These are phyloP conservation scores for Myathropa florea DNA, from an alignment of 2,888 invertebrate genomes.

Conservation along the genomic window DNA sequence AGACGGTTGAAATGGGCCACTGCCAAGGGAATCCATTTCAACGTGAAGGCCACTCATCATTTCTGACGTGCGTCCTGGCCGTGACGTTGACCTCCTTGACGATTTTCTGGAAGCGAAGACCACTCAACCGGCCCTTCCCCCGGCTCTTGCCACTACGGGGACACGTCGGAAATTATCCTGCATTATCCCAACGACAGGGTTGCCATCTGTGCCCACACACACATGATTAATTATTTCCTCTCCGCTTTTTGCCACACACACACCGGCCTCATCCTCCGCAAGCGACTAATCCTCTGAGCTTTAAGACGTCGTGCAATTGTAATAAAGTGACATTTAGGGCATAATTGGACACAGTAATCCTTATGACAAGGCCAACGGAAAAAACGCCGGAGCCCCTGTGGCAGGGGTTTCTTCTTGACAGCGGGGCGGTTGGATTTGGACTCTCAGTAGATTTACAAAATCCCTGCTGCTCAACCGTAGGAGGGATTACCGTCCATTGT, in stretches of 20 bases:
- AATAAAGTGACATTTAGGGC: slow-evolving; percentile 52
- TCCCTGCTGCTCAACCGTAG: slow-evolving; percentile 47
- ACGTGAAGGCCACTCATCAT: too few species aligned
- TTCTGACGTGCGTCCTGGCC: neutral
- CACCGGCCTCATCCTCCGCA: neutral
- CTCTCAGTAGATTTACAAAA: slow-evolving; percentile 36
- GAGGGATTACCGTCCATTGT: slow-evolving; percentile 35
- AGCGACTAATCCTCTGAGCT: slow-evolving; percentile 33
- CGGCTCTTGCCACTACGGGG: neutral
- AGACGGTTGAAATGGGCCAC: neutral
- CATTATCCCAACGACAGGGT: slow-evolving; percentile 26
- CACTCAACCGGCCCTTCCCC: neutral
- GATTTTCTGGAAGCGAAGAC: neutral
- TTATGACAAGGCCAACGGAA: slow-evolving; percentile 26
- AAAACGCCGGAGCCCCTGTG: neutral
- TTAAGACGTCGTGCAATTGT: slow-evolving; percentile 31
- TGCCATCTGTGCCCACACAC: slow-evolving; percentile 21
- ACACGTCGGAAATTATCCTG: neutral
- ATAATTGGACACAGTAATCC: slow-evolving; percentile 52
- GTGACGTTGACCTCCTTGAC: neutral
- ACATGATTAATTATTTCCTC: slow-evolving; percentile 56
- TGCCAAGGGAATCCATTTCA: neutral
- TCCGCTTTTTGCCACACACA: neutral
- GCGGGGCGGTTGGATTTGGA: neutral
- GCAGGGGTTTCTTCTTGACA: too few species aligned